Conservation (phyloP, 2,888 invertebrate genomes). For the Diachrysia chrysitis region DNA sequence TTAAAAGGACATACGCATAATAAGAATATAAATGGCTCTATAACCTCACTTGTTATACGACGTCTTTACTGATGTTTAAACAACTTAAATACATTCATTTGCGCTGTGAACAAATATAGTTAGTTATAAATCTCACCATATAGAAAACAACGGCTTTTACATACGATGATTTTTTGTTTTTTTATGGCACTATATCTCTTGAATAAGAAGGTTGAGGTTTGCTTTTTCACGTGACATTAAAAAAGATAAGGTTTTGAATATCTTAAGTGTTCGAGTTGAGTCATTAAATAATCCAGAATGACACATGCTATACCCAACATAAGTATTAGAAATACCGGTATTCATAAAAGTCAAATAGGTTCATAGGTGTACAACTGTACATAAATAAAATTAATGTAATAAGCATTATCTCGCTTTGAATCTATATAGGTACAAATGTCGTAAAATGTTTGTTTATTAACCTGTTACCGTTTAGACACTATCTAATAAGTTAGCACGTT, state of each 20-base stretch:
- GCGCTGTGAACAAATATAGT: neutral
- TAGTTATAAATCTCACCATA: constrained; percentile 1
- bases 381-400: neutral
- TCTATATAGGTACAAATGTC: constrained; percentile 9
- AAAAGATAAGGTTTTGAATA: neutral
- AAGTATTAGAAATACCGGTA: neutral
- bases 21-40: constrained; percentile 9
- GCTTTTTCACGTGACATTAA: neutral
- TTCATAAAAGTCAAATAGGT: neutral
- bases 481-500: constrained; percentile 24
- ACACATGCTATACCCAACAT: neutral
- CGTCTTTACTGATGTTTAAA: neutral
- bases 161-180: neutral
- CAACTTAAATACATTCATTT: neutral
- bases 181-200: no score
- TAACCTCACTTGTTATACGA: constrained; percentile 8
- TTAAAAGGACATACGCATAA: constrained; percentile 30
- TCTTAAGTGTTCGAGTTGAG: neutral
- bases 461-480: constrained; percentile 24
- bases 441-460: constrained; percentile 19
- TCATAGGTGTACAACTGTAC: neutral
- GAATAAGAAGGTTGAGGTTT: neutral
- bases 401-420: neutral
- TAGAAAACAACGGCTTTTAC: neutral
- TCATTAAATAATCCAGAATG: neutral